Evolutionary conservation across 2,113 vertebrate genomes (phyloP).

Genomic region (Solea solea): DNA sequence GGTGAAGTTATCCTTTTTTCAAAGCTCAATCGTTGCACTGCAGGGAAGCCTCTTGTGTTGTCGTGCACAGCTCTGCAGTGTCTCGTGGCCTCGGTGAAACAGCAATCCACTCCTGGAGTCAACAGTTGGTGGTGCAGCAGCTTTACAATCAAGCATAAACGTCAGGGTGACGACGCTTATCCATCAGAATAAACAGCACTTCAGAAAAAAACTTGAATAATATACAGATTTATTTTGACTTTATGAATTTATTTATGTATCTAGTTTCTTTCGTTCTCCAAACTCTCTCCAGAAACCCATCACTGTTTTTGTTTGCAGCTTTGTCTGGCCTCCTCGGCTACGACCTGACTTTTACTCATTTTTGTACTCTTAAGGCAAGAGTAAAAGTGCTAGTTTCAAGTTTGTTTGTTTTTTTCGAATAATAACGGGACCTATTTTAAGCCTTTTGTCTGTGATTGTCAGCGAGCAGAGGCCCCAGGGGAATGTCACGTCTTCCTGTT

Average conservation of each 20-base stretch:
- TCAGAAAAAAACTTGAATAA: conserved; percentile 42
- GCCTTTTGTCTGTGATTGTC: conserved; percentile 20
- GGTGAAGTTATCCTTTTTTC: conserved; percentile 7
- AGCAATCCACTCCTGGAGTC: conserved; percentile 33
- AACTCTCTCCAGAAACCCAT: conserved; percentile 12
- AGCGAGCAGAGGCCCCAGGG: conserved; percentile 24
- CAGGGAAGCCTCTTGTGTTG: conserved; percentile 8
- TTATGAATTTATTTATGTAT: conserved; percentile 65
- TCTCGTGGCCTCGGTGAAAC: conserved; percentile 26
- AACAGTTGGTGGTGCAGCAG: conserved; percentile 27
- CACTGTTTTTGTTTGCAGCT: conserved; percentile 30
- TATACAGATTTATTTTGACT: conserved; percentile 56
- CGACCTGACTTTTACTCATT: background rate
- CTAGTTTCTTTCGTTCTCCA: conserved; percentile 48
- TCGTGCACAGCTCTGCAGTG: conserved; percentile 18
- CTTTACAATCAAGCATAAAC: conserved; percentile 31
- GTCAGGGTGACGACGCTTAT: conserved; percentile 58
- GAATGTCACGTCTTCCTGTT: conserved; percentile 60
- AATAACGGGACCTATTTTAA: conserved; percentile 34
- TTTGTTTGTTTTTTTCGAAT: conserved; percentile 19
- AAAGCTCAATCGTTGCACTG: background rate
- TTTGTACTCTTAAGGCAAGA: background rate
- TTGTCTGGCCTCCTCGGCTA: conserved; percentile 1
- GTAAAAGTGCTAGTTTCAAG: conserved; percentile 46
- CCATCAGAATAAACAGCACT: conserved; percentile 49